These are phyloP conservation scores for Bembecia ichneumoniformis DNA, from an alignment of 2,888 invertebrate species.

Conservation along the genomic window DNA sequence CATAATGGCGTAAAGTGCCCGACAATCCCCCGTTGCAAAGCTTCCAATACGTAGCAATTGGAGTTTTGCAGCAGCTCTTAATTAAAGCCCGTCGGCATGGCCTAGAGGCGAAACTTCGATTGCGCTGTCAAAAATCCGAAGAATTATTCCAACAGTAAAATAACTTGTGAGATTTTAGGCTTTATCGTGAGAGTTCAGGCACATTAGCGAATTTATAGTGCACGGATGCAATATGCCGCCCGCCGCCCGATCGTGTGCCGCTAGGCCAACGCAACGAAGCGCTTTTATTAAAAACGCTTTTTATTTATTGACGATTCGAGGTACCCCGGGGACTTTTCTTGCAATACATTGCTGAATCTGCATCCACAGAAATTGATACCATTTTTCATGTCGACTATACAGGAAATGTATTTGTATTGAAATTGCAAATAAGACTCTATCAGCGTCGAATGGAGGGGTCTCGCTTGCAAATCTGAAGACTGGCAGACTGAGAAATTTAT, in stretches of 20 bases:
- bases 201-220: conserved; percentile 66
- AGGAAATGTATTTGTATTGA: not conserved
- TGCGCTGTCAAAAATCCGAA: conserved; percentile 72
- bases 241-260: conserved; percentile 22
- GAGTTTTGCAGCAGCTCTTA: conserved; percentile 52
- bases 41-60: conserved; percentile 44
- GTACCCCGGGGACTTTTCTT: conserved; percentile 35
- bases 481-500: too few species aligned
- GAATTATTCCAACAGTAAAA: conserved; percentile 67
- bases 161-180: conserved; percentile 68
- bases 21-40: conserved; percentile 23
- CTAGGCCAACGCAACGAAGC: conserved; percentile 44
- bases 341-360: conserved; percentile 21
- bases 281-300: conserved; percentile 65
- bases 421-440: not conserved
- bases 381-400: conserved; percentile 6
- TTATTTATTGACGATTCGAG: conserved; percentile 61
- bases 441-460: too few species aligned
- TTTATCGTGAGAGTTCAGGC: conserved; percentile 67
- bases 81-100: conserved; percentile 55
- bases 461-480: too few species aligned
- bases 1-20: conserved; percentile 34
- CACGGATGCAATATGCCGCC: conserved; percentile 60
- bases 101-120: conserved; percentile 68
- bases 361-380: conserved; percentile 11